Conservation (phyloP, 2,113 vertebrate genomes). For the Gopherus evgoodei region DNA sequence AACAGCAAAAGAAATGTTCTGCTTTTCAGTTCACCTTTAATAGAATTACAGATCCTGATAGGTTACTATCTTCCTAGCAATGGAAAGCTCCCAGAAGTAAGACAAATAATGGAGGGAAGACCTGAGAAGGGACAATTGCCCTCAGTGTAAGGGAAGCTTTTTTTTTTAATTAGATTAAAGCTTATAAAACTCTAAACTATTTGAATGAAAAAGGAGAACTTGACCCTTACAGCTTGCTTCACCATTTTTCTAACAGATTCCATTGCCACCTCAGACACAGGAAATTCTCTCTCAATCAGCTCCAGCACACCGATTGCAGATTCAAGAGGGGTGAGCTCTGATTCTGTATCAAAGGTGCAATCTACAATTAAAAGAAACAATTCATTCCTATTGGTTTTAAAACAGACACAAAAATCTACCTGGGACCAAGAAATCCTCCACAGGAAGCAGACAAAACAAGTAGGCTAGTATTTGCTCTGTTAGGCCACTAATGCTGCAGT, state of each 20-base stretch:
- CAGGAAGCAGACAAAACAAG: background rate
- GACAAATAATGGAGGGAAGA: background rate
- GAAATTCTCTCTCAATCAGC: conserved; percentile 73
- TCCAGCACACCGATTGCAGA: conserved; percentile 85
- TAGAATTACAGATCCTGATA: background rate
- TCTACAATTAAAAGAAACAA: conserved; percentile 76
- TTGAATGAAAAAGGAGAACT: background rate
- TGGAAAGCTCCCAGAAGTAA: background rate
- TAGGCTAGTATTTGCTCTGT: rapidly evolving
- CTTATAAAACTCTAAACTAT: background rate
- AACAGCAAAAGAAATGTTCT: background rate
- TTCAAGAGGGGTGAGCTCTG: conserved; percentile 85
- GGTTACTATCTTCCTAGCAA: background rate
- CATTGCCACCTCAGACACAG: conserved; percentile 73
- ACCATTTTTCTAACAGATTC: conserved; percentile 84
- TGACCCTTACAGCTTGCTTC: conserved; percentile 81
- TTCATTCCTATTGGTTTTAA: background rate
- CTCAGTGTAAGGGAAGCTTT: background rate
- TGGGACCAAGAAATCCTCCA: rapidly evolving
- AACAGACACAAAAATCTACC: background rate
- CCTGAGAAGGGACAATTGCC: background rate
- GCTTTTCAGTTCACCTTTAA: background rate
- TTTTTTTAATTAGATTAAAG: background rate
- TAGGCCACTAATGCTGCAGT: rapidly evolving
- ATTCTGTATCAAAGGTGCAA: conserved; percentile 79